Evolutionary conservation across 2,797 vertebrate species (phyloP), one percentile per base, ranked within the genome.

Genomic region (Danio tinwini): DNA sequence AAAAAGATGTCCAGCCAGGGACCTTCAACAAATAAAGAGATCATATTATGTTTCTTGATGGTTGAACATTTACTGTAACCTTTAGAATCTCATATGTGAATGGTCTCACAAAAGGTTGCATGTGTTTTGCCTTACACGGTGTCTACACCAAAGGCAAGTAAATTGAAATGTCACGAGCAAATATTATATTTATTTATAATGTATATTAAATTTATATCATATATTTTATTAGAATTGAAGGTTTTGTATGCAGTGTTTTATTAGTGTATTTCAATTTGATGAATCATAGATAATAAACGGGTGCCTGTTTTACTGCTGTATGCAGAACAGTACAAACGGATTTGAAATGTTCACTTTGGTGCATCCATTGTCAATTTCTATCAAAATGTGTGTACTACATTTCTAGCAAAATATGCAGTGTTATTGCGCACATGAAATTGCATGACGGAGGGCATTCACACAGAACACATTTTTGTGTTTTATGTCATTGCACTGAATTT

Each of bases 11-110:
- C 67, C 67, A 69, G n/a, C 21, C 47, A 52, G 49, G 9, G 9
- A 39, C 8, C 14, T 69, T 69, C 37, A 39, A 4, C 63, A 47
- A 44, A 47, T 29, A 12, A 17, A 69, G 1, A 14, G 37, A n/a
- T 14, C 29, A 21, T 17, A 65, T 52, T 29, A 29, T 52, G 50
- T 56, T 17, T 11, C 19, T 65, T 47, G 7, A 29, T 47, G 45
- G 19, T 67, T 52, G 21, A 39, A 68, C 29, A 50, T 68, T 68
- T 68, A 11, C 14, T 68, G 21, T 39, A 69, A 69, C 21, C 65
- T 69, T 69, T 39, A 52, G 50, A 39, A 50, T 37, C 2, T 68
- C 47, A n/a, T 11, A 68, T 29, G 47, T 50, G 21, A 68, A 21
- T 13, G 16, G 47, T 47, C 19, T 21, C 17, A 47, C n/a, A 47